phyloP scores from a whole-genome alignment of 2,113 vertebrate species.

The Notiomystis cincta region DNA sequence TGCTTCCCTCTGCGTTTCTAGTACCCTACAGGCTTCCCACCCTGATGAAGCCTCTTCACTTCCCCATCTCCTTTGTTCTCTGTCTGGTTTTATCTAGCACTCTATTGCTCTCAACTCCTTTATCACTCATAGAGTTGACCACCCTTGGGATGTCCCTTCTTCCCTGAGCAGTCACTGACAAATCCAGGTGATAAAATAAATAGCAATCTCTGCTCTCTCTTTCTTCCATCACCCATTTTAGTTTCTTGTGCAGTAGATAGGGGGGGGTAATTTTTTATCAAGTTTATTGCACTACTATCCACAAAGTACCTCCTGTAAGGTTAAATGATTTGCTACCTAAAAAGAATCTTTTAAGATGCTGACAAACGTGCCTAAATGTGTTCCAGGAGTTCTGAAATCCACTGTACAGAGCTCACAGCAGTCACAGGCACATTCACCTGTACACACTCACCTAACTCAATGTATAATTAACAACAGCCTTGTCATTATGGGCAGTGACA shows the following conservation, averaged over 20 bases:
- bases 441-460: background rate
- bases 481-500: background rate
- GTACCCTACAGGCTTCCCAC: background rate
- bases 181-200: background rate
- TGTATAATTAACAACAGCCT: background rate
- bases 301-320: background rate
- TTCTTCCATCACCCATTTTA: background rate
- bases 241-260: background rate
- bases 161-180: background rate
- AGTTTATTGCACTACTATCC: background rate
- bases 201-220: background rate
- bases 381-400: background rate
- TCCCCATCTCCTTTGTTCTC: background rate
- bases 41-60: background rate
- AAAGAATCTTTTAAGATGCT: background rate
- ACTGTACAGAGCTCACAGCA: background rate
- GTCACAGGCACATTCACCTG: background rate
- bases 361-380: background rate
- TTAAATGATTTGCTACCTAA: background rate
- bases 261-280: background rate
- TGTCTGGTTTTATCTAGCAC: background rate
- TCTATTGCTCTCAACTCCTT: background rate
- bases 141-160: background rate
- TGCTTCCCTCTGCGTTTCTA: background rate
- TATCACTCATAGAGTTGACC: background rate